phyloP scores from a whole-genome alignment of 2,888 invertebrate genomes.

The Baccha elongata region DNA sequence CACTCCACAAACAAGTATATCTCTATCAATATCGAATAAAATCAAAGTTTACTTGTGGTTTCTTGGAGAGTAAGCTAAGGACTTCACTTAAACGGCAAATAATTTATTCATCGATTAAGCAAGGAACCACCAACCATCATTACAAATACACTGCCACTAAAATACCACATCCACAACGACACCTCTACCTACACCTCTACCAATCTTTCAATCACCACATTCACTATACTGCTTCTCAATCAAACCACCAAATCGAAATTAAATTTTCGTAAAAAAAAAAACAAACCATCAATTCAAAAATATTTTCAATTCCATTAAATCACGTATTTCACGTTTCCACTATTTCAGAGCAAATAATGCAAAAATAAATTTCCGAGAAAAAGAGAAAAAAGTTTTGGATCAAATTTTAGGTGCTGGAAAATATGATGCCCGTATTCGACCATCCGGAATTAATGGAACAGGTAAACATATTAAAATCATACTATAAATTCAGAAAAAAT shows the following conservation, averaged over 20 bases:
- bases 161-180: not conserved
- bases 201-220: slow-evolving; percentile 15
- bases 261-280: slow-evolving; percentile 48
- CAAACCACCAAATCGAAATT: slow-evolving; percentile 49
- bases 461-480: slow-evolving; percentile 85
- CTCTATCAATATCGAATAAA: not conserved
- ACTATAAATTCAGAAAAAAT: slow-evolving; percentile 28
- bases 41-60: not conserved
- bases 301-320: slow-evolving; percentile 72
- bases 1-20: not conserved
- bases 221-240: slow-evolving; percentile 23
- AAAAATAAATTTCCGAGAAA: slow-evolving; percentile 95
- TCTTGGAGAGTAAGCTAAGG: not conserved
- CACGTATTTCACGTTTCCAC: slow-evolving; percentile 73
- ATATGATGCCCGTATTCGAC: slow-evolving; percentile 96
- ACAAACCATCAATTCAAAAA: slow-evolving; percentile 59
- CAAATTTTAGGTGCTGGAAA: slow-evolving; percentile 94
- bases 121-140: slow-evolving; percentile 45
- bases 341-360: slow-evolving; percentile 88
- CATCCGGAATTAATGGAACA: slow-evolving; percentile 96
- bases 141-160: slow-evolving; percentile 23
- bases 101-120: slow-evolving; percentile 73
- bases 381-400: slow-evolving; percentile 96
- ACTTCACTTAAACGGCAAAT: slow-evolving; percentile 60
- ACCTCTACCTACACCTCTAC: not conserved